Evolutionary conservation across 2,797 vertebrate genomes (phyloP).

Genomic region (Chloroceryle inda): DNA sequence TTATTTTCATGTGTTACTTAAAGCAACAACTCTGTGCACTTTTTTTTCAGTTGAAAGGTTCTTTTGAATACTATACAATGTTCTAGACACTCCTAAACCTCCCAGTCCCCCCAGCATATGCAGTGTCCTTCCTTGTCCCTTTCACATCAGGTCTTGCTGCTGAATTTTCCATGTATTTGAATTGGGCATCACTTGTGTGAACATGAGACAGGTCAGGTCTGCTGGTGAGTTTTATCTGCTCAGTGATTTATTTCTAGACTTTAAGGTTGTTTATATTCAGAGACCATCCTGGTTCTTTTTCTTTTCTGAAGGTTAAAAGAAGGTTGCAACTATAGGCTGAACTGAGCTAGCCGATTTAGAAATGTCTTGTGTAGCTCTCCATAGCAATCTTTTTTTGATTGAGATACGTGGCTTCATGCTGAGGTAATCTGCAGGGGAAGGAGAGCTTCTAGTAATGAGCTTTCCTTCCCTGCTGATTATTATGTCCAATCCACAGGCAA

Average conservation of each 20-base stretch:
- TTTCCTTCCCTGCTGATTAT: conserved; percentile 51
- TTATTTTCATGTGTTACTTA: not conserved
- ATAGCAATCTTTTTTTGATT: conserved; percentile 31
- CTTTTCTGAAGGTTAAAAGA: conserved; percentile 34
- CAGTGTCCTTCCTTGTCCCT: not conserved
- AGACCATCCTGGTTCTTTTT: not conserved
- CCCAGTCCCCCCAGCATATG: rapidly evolving
- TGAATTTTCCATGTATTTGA: not conserved
- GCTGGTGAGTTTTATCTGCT: not conserved
- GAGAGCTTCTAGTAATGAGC: conserved; percentile 34
- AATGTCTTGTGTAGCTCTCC: conserved; percentile 49
- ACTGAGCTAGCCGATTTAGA: conserved; percentile 19
- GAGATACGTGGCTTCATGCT: conserved; percentile 23
- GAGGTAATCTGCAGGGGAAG: conserved; percentile 54
- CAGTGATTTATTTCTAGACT: not conserved
- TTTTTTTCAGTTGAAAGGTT: not conserved
- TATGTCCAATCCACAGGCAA: conserved; percentile 43
- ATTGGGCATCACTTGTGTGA: not conserved
- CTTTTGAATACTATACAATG: not conserved
- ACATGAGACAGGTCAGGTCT: not conserved
- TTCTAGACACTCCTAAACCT: not conserved
- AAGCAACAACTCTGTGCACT: not conserved
- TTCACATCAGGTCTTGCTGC: not conserved
- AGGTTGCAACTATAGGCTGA: conserved; percentile 22
- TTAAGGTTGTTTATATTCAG: not conserved